Conservation (phyloP, 2,888 invertebrate species). For the Serripes groenlandicus region DNA sequence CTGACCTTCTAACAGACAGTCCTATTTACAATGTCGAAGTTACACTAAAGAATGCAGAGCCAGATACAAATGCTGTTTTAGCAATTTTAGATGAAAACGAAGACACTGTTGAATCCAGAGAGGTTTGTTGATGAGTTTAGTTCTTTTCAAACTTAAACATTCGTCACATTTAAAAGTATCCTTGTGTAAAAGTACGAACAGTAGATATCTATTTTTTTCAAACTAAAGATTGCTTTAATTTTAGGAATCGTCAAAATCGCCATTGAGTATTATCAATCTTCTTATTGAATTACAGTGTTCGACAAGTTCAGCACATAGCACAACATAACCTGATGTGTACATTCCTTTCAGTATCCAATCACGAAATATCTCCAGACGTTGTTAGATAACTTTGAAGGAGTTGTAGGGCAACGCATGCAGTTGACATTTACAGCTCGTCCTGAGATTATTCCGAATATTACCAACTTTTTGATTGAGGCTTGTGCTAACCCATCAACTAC, state of each 20-base stretch:
- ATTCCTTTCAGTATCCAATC: slow-evolving; percentile 26
- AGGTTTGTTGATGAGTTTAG: too few relatives aligned
- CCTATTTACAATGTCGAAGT: slow-evolving; percentile 17
- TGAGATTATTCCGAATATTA: neutral
- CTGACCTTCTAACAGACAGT: slow-evolving; percentile 8
- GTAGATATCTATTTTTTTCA: too few relatives aligned
- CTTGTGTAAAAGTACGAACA: too few relatives aligned
- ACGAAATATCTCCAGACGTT: slow-evolving; percentile 11
- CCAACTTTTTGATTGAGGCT: slow-evolving; percentile 18
- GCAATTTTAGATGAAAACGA: slow-evolving; percentile 1
- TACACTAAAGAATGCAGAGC: slow-evolving; percentile 29
- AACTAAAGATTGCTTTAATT: too few relatives aligned
- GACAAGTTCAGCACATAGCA: too few relatives aligned
- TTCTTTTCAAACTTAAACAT: too few relatives aligned
- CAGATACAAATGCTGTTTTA: neutral
- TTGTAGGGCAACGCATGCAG: slow-evolving; percentile 5
- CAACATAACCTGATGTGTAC: too few relatives aligned
- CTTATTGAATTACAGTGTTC: too few relatives aligned
- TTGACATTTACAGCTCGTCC: neutral
- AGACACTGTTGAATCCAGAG: slow-evolving; percentile 1
- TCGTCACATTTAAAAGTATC: too few relatives aligned
- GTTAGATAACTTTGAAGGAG: slow-evolving; percentile 24
- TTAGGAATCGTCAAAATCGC: too few relatives aligned
- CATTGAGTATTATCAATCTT: too few relatives aligned
- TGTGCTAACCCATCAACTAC: neutral